Percentiles rank a stretch among this genome's conserved stretches.
phyloP scores from a whole-genome alignment of 2,888 invertebrate species.

The Drosophila kuntzei region DNA sequence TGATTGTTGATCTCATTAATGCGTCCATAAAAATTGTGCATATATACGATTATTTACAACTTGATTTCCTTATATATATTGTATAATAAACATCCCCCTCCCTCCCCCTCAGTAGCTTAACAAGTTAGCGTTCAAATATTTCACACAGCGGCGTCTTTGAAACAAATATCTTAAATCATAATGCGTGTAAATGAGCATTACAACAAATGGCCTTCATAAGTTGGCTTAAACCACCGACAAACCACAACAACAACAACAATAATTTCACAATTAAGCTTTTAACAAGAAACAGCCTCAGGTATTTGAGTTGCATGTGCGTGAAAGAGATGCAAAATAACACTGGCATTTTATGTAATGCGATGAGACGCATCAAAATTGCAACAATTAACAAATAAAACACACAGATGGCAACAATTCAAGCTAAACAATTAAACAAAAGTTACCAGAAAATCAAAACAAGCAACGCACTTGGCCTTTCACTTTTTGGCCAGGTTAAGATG shows the following conservation, averaged over 20 bases:
- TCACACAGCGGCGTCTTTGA: conserved; percentile 61
- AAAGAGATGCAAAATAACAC: conserved; percentile 33
- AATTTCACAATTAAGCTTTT: conserved; percentile 57
- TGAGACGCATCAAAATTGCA: conserved; percentile 54
- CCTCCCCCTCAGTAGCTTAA: conserved; percentile 2
- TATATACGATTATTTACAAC: not conserved
- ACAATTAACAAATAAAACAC: conserved; percentile 63
- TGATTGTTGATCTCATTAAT: conserved; percentile 10
- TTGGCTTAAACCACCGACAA: conserved; percentile 20
- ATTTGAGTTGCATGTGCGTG: conserved; percentile 7
- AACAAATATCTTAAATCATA: conserved; percentile 61
- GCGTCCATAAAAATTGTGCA: not conserved
- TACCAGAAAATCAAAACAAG: conserved; percentile 20
- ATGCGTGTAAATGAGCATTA: conserved; percentile 69
- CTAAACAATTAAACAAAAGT: conserved; percentile 57
- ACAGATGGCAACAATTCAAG: conserved; percentile 43
- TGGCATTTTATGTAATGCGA: conserved; percentile 58
- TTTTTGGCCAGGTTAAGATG: conserved; percentile 15
- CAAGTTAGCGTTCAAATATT: conserved; percentile 39
- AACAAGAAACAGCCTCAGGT: conserved; percentile 47
- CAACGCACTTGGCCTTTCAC: conserved; percentile 53
- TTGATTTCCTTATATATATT: conserved; percentile 42
- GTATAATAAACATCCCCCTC: conserved; percentile 12
- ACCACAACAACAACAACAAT: conserved; percentile 17
- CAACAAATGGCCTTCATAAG: conserved; percentile 63